Evolutionary conservation across 2,888 invertebrate genomes (phyloP).

Genomic region (Drosophila dives): DNA sequence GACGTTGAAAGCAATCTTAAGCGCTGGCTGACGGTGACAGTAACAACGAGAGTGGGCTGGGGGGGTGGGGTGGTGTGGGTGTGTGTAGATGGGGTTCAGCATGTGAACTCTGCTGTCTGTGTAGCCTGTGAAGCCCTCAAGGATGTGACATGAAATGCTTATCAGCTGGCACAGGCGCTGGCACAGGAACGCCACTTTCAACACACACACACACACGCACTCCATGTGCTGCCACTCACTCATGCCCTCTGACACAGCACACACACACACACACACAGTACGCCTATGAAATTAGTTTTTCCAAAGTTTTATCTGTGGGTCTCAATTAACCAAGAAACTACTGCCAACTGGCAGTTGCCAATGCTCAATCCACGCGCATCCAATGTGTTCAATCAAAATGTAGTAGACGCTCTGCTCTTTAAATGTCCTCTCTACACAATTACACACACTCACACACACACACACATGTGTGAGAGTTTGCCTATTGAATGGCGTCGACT

Average conservation of each 20-base stretch:
- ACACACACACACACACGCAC: conserved; percentile 21
- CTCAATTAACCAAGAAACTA: conserved; percentile 68
- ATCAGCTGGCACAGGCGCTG: conserved; percentile 68
- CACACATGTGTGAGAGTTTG: conserved; percentile 22
- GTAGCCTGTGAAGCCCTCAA: conserved; percentile 61
- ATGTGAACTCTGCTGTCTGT: conserved; percentile 69
- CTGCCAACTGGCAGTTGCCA: conserved; percentile 32
- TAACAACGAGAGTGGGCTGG: conserved; percentile 56
- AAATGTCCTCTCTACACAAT: conserved; percentile 44
- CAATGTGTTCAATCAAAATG: conserved; percentile 73
- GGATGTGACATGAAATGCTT: conserved; percentile 84
- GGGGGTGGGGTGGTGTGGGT: background rate
- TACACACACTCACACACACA: conserved; percentile 20
- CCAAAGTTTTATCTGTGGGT: conserved; percentile 75
- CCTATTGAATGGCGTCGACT: conserved; percentile 59
- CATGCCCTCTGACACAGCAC: conserved; percentile 13
- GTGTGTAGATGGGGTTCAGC: conserved; percentile 28
- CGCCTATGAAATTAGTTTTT: conserved; percentile 75
- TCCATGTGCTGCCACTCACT: conserved; percentile 14
- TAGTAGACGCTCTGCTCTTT: conserved; percentile 64
- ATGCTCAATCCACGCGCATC: conserved; percentile 50
- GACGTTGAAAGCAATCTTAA: conserved; percentile 85
- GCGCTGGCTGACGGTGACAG: conserved; percentile 77
- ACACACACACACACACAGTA: conserved; percentile 24
- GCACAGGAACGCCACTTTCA: conserved; percentile 47